Base-by-base conservation (phyloP, 1,140 invertebrate genomes). In the Teleogryllus occipitalis region DNA sequence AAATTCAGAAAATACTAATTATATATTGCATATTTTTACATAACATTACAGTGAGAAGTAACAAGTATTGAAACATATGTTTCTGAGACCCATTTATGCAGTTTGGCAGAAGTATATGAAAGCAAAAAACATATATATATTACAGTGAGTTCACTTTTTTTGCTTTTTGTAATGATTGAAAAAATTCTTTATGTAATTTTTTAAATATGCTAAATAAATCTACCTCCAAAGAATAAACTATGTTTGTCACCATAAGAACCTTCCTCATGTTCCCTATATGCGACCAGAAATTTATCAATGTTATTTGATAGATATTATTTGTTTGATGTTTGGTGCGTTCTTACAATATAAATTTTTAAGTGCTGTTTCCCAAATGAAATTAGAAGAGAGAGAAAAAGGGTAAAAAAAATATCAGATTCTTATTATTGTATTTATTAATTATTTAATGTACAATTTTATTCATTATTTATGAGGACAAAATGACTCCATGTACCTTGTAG, bases 101-200 rank as follows among this genome's bases (percentile, higher is more conserved):
- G 27, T 39, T 39, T 39, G 27, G 5, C 27, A 39, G 27, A 39
- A 39, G 27, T 39, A 39, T 39, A 39, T 39, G 27, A 39, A 39
- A 39, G 27, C 54, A 65, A 65, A 65, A 18, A 65, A 65, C 18
- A 65, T 65, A 65, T 65, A 65, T 39, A 39, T 39, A 39, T 39
- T 39, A 39, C 27, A 39, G 27, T 39, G 27, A 39, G 27, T 65
- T 65, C 54, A 65, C 54, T 14, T 14, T 65, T 39, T 39, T 39
- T 65, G 10, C 74, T 75, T 21, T 47, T 77, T 77, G 76, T 77
- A 77, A 77, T 48, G 48, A 77, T 77, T 14, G 21, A 77, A 14
- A 65, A 65, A 77, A 75, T 79, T 39, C 74, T 75, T 79, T 22
- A 79, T 79, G 78, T 79, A 79, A 79, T 79, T 79, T 79, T 79